Base-by-base conservation (phyloP, 2,113 vertebrate genomes). In the Tragelaphus scriptus region DNA sequence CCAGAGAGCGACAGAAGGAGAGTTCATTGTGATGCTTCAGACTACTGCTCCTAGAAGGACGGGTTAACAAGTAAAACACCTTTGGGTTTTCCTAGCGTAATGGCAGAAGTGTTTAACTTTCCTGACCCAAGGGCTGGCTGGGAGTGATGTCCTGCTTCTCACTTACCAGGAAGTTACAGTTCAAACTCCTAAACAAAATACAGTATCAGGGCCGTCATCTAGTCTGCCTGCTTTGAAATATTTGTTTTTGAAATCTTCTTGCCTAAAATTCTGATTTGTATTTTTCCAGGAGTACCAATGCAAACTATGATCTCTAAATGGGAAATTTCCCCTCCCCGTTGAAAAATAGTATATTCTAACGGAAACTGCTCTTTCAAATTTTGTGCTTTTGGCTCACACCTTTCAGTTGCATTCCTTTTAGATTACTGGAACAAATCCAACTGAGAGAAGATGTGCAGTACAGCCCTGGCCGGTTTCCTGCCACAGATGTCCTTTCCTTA, bases 121-220 rank as follows among this genome's bases (percentile, higher is more conserved):
- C 94, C 96, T 87, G 97, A 51, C 59, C 96, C 90, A 89, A 32
- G 94, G 40, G 44, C 96, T 98, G 94, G 56, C 86, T 90, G 32
- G 61, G 49, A 97, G 53, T 40, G 40, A 95, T 93, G 25, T 80
- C 65, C 21, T 44, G 32, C 51, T 23, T 96, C 92, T 98, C 26
- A 40, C 7, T 79, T 96, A 96, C 84, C 36, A 81, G 49, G 21
- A 96, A 97, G 77, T 77, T 96, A 84, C 40, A 81, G 91, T 92
- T 96, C 88, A 97, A 98, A 98, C 96, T 98, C 85, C 88, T 92
- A 95, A 93, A 94, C 61, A 97, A 98, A 98, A 97, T 98, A 98
- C 88, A 97, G 89, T 81, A 85, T 94, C 30, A 47, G 5, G 96
- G 88, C 92, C 88, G 21, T 96, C 75, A 32, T 97, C 91, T 97